Base-by-base conservation (phyloP, 2,888 invertebrate genomes). In the Anarsia innoxiella region DNA sequence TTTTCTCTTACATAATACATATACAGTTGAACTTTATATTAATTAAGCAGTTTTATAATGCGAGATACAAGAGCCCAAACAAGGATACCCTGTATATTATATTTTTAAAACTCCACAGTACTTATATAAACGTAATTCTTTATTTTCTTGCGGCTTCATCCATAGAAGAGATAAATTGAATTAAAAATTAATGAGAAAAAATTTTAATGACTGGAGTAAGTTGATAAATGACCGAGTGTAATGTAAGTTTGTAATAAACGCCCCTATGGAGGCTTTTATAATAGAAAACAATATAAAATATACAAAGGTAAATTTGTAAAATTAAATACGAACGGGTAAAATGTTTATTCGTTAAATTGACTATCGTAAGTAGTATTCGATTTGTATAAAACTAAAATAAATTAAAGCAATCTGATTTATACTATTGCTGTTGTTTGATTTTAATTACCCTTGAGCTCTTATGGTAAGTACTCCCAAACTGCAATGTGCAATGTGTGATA, bases 391-490 rank as follows among this genome's bases (percentile, higher is more conserved):
- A 86, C 61, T 83, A 75, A 74, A 72, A 68, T 75, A 83, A 82
- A 86, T 79, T 86, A 86, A 86, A 86, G 78, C 83, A 77, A 85
- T 85, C 84, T 82, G 80, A 82, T 85, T 86, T 85, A 82, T 86
- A 84, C 73, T 79, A 76, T 34, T 16, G 2, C 3, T 45, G 58
- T 60, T 50, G 77, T 85, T 82, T 84, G 49, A 73, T 77, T 80
- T 53, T 3, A 5, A 19, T 19, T 19, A 5, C 8, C 19, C 8
- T 19, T 8, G 19, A 19, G 4, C 19, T 19, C 8, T 8, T 19
- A n/a, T n/a, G n/a, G n/a, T n/a, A n/a, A n/a, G n/a, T n/a, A n/a
- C n/a, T n/a, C n/a, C n/a, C n/a, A n/a, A n/a, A n/a, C n/a, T n/a
- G n/a, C n/a, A n/a, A n/a, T n/a, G n/a, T n/a, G n/a, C n/a, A n/a